Percentiles rank a stretch among this genome's conserved stretches.
These are phyloP conservation scores for Minunthozetes semirufus DNA, from an alignment of 2,888 invertebrate genomes.

Conservation along the genomic window DNA sequence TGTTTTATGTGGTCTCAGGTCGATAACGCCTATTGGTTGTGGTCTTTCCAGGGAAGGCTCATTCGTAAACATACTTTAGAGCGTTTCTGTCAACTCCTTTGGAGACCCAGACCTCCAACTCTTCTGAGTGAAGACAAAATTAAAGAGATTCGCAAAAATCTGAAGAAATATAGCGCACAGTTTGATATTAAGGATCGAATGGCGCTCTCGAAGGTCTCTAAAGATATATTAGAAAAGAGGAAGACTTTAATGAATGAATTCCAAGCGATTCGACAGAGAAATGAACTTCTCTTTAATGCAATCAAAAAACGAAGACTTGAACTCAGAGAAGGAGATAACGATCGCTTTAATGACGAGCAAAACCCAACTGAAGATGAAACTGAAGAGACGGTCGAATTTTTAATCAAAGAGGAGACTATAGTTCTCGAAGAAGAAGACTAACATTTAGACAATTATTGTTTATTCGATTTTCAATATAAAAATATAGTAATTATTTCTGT, in stretches of 20 bases:
- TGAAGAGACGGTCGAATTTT: conserved; percentile 94
- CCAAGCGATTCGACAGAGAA: conserved; percentile 68
- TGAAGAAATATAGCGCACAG: conserved; percentile 91
- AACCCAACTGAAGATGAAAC: conserved; percentile 63
- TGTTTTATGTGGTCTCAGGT: conserved; percentile 47
- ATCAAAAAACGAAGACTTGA: conserved; percentile 68
- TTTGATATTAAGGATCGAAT: conserved; percentile 95
- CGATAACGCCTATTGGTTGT: conserved; percentile 84
- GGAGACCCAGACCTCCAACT: conserved; percentile 88
- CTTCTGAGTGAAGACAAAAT: conserved; percentile 74
- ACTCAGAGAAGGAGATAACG: conserved; percentile 22
- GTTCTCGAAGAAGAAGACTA: conserved; percentile 2
- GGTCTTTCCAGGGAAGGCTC: conserved; percentile 86
- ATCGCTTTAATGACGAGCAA: conserved; percentile 13
- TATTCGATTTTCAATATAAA: background rate
- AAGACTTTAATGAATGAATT: conserved; percentile 78
- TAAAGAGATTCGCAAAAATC: conserved; percentile 84
- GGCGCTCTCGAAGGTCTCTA: conserved; percentile 78
- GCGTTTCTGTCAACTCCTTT: conserved; percentile 85
- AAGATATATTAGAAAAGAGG: conserved; percentile 82
- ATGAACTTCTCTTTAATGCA: conserved; percentile 65
- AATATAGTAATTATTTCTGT: background rate
- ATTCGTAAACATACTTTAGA: conserved; percentile 77
- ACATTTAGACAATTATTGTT: background rate
- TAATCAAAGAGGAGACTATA: conserved; percentile 83